Evolutionary conservation across 2,113 vertebrate species (phyloP).

Genomic region (Pyrgilauda ruficollis): DNA sequence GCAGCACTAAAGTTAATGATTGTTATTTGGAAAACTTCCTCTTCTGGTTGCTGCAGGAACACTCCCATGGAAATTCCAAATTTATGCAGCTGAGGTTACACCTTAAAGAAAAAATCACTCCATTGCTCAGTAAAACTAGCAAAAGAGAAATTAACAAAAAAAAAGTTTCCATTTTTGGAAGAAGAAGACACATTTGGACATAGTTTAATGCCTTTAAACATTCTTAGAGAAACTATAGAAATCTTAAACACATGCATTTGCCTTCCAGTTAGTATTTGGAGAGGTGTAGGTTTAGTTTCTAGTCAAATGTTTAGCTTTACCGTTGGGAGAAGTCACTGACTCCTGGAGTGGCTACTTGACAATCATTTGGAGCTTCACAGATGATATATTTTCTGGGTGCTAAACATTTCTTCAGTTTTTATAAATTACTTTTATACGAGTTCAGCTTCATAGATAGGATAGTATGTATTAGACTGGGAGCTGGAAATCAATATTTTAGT

Average conservation of each 20-base stretch:
- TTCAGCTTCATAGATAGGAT: conserved; percentile 41
- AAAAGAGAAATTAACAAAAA: neutral
- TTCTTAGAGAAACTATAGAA: conserved; percentile 22
- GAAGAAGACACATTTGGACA: neutral
- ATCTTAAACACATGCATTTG: neutral
- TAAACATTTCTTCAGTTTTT: conserved; percentile 1
- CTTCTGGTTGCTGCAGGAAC: neutral
- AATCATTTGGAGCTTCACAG: conserved; percentile 33
- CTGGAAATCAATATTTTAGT: neutral
- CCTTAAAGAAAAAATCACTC: neutral
- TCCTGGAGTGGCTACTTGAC: conserved; percentile 17
- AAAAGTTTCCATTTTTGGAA: neutral
- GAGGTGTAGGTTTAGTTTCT: neutral
- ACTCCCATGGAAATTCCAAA: neutral
- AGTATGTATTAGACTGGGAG: neutral
- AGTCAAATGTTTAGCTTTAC: neutral
- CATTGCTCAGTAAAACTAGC: conserved; percentile 6
- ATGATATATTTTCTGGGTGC: neutral
- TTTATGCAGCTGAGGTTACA: neutral
- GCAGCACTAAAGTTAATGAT: neutral
- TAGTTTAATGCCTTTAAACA: neutral
- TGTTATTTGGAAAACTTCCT: neutral
- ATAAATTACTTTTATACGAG: neutral
- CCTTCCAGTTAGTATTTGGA: conserved; percentile 1
- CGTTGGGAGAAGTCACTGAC: neutral